Conservation (phyloP, 1,140 invertebrate species). For the Dryas iulia region DNA sequence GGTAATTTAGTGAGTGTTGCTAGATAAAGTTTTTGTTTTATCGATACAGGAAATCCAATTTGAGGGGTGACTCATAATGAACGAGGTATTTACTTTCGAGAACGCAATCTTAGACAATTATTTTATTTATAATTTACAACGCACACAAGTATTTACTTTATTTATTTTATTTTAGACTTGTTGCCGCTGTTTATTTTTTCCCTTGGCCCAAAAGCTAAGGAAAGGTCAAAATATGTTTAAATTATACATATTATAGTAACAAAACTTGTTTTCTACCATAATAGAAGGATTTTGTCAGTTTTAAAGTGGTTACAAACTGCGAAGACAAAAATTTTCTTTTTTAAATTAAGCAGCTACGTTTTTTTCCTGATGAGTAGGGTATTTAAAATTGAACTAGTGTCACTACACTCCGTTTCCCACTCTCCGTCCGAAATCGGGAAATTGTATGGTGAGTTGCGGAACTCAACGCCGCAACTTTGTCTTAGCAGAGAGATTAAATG, state of each 20-base stretch:
- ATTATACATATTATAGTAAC: neutral
- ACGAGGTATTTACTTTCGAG: neutral
- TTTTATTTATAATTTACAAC: neutral
- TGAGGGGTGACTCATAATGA: slow-evolving; percentile 35
- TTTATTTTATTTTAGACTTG: neutral
- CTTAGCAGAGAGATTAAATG: too few species aligned
- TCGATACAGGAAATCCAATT: slow-evolving; percentile 48
- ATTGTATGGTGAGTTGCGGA: too few species aligned
- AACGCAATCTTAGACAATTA: neutral
- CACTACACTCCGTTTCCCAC: too few species aligned
- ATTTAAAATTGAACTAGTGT: too few species aligned
- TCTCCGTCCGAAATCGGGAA: too few species aligned
- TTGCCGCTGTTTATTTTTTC: neutral
- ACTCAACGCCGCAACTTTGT: too few species aligned
- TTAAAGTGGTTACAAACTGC: neutral
- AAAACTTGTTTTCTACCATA: neutral
- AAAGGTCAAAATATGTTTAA: slow-evolving; percentile 1
- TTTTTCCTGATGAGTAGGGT: too few species aligned
- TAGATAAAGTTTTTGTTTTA: slow-evolving; percentile 31
- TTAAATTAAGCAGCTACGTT: too few species aligned
- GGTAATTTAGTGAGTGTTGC: neutral
- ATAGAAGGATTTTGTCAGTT: neutral
- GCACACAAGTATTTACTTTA: neutral
- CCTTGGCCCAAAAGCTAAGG: neutral
- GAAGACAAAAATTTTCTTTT: too few species aligned